phyloP scores from a whole-genome alignment of 1,140 invertebrate genomes.

The Contarinia nasturtii region DNA sequence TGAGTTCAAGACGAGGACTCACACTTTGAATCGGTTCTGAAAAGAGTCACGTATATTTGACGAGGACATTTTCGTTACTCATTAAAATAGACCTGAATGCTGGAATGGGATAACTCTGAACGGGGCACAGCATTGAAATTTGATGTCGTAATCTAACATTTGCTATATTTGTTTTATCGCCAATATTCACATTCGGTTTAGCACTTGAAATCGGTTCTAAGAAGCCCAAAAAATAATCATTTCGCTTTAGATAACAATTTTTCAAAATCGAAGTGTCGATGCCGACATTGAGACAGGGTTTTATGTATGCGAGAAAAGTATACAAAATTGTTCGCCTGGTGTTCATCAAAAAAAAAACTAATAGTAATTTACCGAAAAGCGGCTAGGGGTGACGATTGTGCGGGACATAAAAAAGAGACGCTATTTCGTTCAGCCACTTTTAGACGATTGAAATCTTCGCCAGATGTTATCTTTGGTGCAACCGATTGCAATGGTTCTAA shows the following conservation, averaged over 20 bases:
- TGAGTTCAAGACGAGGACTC: constrained; percentile 24
- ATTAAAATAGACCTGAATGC: not conserved
- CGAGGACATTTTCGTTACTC: too few species aligned
- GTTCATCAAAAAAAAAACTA: not conserved
- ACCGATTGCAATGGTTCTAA: constrained; percentile 39
- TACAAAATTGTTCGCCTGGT: not conserved
- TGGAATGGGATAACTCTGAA: not conserved
- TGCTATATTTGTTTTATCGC: constrained; percentile 25
- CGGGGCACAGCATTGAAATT: constrained; percentile 30
- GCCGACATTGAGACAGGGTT: too few species aligned
- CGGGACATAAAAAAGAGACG: constrained; percentile 35
- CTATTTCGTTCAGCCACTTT: constrained; percentile 21
- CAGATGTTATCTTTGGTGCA: constrained; percentile 34
- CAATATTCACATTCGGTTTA: constrained; percentile 39
- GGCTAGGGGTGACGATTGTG: constrained; percentile 45
- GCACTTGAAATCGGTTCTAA: constrained; percentile 53
- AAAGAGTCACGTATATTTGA: too few species aligned
- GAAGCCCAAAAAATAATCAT: constrained; percentile 1
- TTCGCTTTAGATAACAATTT: too few species aligned
- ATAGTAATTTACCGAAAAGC: constrained; percentile 34
- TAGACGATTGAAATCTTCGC: constrained; percentile 35
- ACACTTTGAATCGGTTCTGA: constrained; percentile 27
- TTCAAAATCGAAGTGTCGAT: too few species aligned
- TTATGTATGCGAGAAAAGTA: constrained; percentile 7
- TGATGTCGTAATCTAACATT: constrained; percentile 10